phyloP scores from a whole-genome alignment of 2,113 vertebrate species.

The Poecile atricapillus region DNA sequence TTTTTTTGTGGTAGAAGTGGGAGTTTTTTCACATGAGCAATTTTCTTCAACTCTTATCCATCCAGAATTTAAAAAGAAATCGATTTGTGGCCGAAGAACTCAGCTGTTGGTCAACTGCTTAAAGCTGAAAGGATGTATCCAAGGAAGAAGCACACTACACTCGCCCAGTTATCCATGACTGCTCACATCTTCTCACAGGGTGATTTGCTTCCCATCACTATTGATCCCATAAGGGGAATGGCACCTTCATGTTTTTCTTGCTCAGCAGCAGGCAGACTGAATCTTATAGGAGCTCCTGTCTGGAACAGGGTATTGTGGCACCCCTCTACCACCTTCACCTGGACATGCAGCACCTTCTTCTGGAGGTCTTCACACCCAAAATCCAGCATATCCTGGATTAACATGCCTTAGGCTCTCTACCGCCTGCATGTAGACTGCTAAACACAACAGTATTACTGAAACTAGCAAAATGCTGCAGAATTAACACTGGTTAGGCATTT shows the following conservation, averaged over 20 bases:
- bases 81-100: background rate
- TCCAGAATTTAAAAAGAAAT: background rate
- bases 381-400: background rate
- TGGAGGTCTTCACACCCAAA: background rate
- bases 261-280: background rate
- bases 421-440: background rate
- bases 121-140: background rate
- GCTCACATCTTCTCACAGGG: background rate
- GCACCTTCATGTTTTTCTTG: background rate
- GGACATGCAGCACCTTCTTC: background rate
- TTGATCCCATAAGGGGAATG: background rate
- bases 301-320: background rate
- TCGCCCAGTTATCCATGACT: background rate
- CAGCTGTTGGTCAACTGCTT: background rate
- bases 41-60: background rate
- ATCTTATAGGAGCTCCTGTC: background rate
- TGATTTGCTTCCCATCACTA: background rate
- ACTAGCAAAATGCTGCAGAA: background rate
- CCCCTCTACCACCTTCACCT: background rate
- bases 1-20: background rate
- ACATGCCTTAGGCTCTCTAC: background rate
- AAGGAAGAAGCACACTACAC: background rate
- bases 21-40: background rate
- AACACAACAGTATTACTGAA: background rate
- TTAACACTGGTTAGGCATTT: background rate